Conservation (phyloP, 2,113 vertebrate genomes). For the Agelaius tricolor region DNA sequence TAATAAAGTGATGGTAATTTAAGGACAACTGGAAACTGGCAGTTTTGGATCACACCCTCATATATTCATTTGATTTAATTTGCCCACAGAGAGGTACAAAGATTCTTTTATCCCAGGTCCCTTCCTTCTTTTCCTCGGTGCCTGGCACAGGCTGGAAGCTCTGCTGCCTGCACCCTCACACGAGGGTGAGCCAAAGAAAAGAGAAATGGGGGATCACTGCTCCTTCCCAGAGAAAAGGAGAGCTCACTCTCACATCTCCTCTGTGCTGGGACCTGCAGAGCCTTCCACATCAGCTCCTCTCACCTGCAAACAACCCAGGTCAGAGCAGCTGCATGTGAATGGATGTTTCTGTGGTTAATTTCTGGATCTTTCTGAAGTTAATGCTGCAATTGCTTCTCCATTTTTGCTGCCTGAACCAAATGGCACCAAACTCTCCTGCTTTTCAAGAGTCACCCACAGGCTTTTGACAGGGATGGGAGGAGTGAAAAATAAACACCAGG, state of each 20-base stretch:
- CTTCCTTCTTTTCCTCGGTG: background rate
- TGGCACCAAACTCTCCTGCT: background rate
- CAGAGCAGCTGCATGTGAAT: background rate
- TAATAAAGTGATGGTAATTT: background rate
- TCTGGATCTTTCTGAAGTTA: background rate
- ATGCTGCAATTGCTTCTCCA: background rate
- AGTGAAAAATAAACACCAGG: background rate
- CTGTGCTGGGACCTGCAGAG: background rate
- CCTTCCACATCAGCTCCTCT: background rate
- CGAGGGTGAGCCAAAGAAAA: background rate
- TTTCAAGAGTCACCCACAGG: background rate
- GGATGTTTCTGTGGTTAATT: background rate
- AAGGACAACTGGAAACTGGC: background rate
- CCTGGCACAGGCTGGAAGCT: background rate
- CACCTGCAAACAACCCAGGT: background rate
- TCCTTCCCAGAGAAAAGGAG: background rate
- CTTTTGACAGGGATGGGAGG: background rate
- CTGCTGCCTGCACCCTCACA: background rate
- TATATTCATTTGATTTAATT: background rate
- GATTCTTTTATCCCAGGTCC: background rate
- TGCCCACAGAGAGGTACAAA: too few species aligned
- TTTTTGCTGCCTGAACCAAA: background rate
- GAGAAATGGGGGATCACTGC: background rate
- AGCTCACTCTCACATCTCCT: accelerated
- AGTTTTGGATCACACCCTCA: background rate